Base-by-base conservation (phyloP, 2,113 vertebrate species). In the Ochotona curzoniae region DNA sequence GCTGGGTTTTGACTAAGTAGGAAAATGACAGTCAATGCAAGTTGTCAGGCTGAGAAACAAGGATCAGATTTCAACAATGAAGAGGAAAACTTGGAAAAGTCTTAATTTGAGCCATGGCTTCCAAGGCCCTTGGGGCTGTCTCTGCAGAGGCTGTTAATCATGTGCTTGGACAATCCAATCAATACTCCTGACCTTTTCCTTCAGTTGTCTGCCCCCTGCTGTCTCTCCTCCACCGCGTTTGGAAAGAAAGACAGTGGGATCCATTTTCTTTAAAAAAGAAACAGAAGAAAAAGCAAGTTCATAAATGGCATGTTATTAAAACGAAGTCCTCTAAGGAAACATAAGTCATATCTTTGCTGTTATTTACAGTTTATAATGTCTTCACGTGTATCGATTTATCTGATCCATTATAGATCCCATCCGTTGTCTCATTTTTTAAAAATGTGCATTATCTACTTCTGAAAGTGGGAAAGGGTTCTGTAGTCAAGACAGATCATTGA, bases 71-170 rank as follows among this genome's bases (percentile, higher is more conserved):
- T 83, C 64, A 28, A 61, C 61, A 87, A 64, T n/a, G 67, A 91
- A 86, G 57, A 88, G 35, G 71, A 66, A 86, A 95, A 82, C 25
- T 74, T 82, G 61, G 47, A 60, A 67, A 94, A 96, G 93, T 89
- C 91, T 96, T 87, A 91, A 94, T 76, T 11, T 74, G 81, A 96
- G 63, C 18, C 67, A 32, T 7, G 57, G 78, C 2, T 95, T 96
- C 79, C 8, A 2, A 1, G 8, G 70, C 23, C 57, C 32, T 75
- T 18, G 85, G 23, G 91, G 73, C 10, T 94, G 85, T 49, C 73
- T 44, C 75, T 75, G 73, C 63, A 91, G 91, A 85, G 30, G 80
- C 81, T 86, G 83, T 88, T 95, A 96, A 83, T 87, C 1, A 26
- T 87, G 84, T 92, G 57, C 63, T 69, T 83, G 28, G 83, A 91